Conservation (phyloP, 2,888 invertebrate species). For the Xestia rhomboidea region DNA sequence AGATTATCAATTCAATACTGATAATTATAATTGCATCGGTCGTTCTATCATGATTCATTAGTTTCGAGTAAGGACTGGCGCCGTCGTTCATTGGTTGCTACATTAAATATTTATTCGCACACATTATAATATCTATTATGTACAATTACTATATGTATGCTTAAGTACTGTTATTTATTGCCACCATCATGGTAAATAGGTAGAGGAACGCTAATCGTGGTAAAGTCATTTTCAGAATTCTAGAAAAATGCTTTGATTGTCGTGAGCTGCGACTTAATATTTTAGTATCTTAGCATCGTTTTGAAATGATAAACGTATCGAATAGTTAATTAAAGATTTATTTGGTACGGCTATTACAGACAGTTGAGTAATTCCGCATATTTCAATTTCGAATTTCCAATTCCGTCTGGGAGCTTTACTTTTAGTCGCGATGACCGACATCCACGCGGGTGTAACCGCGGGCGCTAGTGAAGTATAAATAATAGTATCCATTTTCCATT, state of each 20-base stretch:
- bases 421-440: too few species aligned
- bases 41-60: conserved; percentile 62
- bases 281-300: not conserved
- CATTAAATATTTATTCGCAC: conserved; percentile 38
- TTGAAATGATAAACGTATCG: not conserved
- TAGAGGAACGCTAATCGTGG: not conserved
- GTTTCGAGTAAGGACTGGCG: conserved; percentile 55
- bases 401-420: too few species aligned
- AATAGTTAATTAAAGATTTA: not conserved
- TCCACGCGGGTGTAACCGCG: too few species aligned
- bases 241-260: not conserved
- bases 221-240: not conserved
- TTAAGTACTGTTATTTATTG: conserved; percentile 6
- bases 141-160: conserved; percentile 9
- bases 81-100: conserved; percentile 50
- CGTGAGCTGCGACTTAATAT: not conserved
- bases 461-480: too few species aligned
- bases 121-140: conserved; percentile 30
- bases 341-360: not conserved
- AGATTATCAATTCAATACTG: conserved; percentile 60
- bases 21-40: conserved; percentile 65
- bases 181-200: not conserved
- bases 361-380: not conserved
- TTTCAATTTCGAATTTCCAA: too few species aligned
- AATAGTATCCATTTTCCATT: too few species aligned